These are phyloP conservation scores for Sphaerophoria rueppellii DNA, from an alignment of 2,888 invertebrate species.

Conservation along the genomic window DNA sequence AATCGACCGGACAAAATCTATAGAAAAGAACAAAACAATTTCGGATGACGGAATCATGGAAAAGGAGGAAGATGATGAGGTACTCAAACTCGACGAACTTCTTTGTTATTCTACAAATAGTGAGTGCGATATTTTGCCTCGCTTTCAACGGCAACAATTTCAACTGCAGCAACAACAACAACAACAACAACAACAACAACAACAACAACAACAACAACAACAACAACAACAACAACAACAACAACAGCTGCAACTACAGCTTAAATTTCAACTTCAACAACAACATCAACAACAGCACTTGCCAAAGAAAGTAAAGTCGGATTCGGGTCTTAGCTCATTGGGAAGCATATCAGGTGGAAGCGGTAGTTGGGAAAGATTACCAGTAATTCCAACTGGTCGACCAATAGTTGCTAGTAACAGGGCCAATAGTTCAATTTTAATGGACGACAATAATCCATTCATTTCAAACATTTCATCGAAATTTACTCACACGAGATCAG, in stretches of 20 bases:
- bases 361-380: slow-evolving; percentile 90
- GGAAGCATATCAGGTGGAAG: slow-evolving; percentile 87
- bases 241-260: background rate
- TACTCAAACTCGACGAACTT: background rate
- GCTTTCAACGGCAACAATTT: too few relatives aligned
- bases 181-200: too few relatives aligned
- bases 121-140: too few relatives aligned
- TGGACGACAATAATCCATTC: slow-evolving; percentile 52
- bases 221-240: too few relatives aligned
- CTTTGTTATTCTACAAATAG: too few relatives aligned
- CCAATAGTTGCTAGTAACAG: slow-evolving; percentile 9
- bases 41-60: too few relatives aligned
- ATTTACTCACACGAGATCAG: slow-evolving; percentile 53
- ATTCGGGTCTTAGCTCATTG: slow-evolving; percentile 93
- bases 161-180: slow-evolving; percentile 10
- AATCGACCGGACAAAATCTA: background rate
- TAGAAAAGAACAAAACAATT: too few relatives aligned
- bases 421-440: slow-evolving; percentile 1
- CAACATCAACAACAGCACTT: slow-evolving; percentile 57
- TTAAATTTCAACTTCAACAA: slow-evolving; percentile 44
- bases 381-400: slow-evolving; percentile 85
- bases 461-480: slow-evolving; percentile 40
- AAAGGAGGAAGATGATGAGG: background rate
- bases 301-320: slow-evolving; percentile 86
- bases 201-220: too few relatives aligned